Conservation (phyloP, 1,140 invertebrate genomes). For the Macrostomum lignano region DNA sequence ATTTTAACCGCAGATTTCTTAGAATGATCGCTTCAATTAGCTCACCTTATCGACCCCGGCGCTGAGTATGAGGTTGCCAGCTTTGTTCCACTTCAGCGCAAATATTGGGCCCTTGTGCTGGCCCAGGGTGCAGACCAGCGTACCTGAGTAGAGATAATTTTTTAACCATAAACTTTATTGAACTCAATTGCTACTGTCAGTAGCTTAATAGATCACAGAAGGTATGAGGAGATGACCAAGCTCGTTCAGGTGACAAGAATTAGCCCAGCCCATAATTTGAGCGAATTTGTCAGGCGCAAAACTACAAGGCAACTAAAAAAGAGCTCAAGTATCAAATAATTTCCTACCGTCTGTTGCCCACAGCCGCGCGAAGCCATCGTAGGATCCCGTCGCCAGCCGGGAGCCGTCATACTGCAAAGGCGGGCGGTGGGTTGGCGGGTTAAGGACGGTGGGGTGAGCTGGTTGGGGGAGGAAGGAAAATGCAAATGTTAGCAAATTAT, state of each 20-base stretch:
- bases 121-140: conserved; percentile 61
- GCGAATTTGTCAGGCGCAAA: not conserved
- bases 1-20: not conserved
- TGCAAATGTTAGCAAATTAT: too few relatives aligned
- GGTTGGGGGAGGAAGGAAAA: too few relatives aligned
- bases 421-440: too few relatives aligned
- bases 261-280: not conserved
- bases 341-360: conserved; percentile 64
- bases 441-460: too few relatives aligned
- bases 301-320: not conserved
- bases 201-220: not conserved
- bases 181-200: not conserved
- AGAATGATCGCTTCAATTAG: not conserved
- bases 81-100: conserved; percentile 93
- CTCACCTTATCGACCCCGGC: conserved; percentile 46
- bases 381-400: conserved; percentile 75
- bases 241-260: not conserved
- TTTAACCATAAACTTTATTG: not conserved
- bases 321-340: not conserved
- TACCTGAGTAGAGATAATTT: conserved; percentile 25
- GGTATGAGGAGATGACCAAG: not conserved
- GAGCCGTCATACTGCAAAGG: too few relatives aligned
- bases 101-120: conserved; percentile 99
- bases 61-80: conserved; percentile 83
- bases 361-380: conserved; percentile 87